Base-by-base conservation (phyloP, 2,113 vertebrate species). In the Mesembrinibis cayennensis region DNA sequence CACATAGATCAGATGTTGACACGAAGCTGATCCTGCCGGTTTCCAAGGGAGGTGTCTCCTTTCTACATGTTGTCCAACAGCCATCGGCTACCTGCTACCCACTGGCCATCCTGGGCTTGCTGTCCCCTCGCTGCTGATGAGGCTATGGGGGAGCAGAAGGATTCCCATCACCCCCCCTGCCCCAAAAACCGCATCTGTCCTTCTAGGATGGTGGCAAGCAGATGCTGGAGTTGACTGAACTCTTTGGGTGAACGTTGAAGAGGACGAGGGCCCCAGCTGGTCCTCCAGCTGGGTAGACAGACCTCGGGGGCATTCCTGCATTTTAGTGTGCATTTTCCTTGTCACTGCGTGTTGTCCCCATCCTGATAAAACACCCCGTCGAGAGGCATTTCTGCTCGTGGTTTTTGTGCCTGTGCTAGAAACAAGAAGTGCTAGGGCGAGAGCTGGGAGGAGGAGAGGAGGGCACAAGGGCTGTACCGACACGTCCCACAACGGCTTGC, bases 391-490 rank as follows among this genome's bases (percentile, higher is more conserved):
- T 94, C 61, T 87, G 74, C 29, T 40, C 0, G 1, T 52, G 38
- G 5, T 59, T 67, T 67, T 47, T 42, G 13, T 59, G 83, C 56
- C 22, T 44, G 9, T 82, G 69, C 44, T 52, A 82, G 80, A 97
- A 95, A 93, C 2, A 7, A 94, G 92, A 95, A 95, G 92, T 87
- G 34, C 50, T 50, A 12, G 13, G 29, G 17, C 63, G 61, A 89
- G 74, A 25, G 53, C 29, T 20, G 77, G 67, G 89, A 92, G 95
- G 66, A 95, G 65, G 73, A 52, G 86, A 91, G 95, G 66, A 95
- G 58, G 71, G 83, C 50, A 50, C 11, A 6, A 74, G 45, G 89
- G 93, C 56, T 95, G 77, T 1, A 34, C 49, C 0, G 11, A 25
- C 47, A 55, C 53, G 2, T 79, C 77, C n/a, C 76, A 59, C 19